Percentiles rank a stretch among this genome's conserved stretches.
phyloP scores from a whole-genome alignment of 2,797 vertebrate species.

The Huso huso region DNA sequence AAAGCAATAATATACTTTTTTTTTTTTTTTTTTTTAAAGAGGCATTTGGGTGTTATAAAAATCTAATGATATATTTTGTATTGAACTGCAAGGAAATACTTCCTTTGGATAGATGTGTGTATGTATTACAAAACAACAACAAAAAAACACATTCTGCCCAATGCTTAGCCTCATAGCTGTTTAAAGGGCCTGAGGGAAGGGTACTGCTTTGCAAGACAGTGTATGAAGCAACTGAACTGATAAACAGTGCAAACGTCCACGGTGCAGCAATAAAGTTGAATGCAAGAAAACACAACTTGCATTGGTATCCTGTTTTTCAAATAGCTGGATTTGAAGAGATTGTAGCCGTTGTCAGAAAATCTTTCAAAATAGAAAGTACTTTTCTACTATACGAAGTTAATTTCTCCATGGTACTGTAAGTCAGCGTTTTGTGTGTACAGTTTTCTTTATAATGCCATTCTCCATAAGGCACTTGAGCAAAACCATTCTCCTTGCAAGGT shows the following conservation, averaged over 20 bases:
- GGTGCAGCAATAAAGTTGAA: neutral
- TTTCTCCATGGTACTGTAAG: neutral
- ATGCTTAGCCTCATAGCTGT: neutral
- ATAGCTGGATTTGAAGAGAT: neutral
- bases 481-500: neutral
- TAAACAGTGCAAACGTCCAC: neutral
- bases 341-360: neutral
- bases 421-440: neutral
- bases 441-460: neutral
- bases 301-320: neutral
- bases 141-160: neutral
- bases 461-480: neutral
- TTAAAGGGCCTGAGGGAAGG: neutral
- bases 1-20: conserved; percentile 12
- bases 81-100: neutral
- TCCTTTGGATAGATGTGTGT: neutral
- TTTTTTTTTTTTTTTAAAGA: neutral
- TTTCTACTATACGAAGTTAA: neutral
- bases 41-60: neutral
- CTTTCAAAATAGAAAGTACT: neutral
- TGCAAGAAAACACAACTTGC: neutral
- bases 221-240: neutral
- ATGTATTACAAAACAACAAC: neutral
- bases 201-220: neutral
- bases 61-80: neutral